Base-by-base conservation (phyloP, 2,888 invertebrate species). In the Conus canariensis region DNA sequence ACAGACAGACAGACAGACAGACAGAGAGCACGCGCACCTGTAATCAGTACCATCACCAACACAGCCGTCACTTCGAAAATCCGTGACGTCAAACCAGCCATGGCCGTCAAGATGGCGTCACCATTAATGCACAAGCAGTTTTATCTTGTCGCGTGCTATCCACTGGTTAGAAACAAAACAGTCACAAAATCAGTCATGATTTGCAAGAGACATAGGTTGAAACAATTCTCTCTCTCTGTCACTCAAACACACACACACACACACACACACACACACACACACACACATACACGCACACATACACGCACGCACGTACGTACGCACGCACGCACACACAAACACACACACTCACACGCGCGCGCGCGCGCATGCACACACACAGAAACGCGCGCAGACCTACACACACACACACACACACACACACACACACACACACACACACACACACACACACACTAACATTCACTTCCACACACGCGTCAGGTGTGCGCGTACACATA, bases 261-360 rank as follows among this genome's bases (percentile, higher is more conserved):
- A 16, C 30, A 30, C 77, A 30, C 77, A 77, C 77, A 77, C 77
- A 77, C 77, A 77, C 77, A 77, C 77, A 77, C 77, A 77, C 77
- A 77, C 77, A 30, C 77, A 77, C 30, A 30, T 1, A 30, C 30
- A 30, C 30, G 30, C 30, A 30, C 30, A 30, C 30, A n/a, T 25
- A 77, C 77, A 77, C 77, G 25, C 77, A 77, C 77, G n/a, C 77
- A 77, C 77, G 6, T 25, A 25, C 77, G 7, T 30, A 30, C 77
- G 6, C 77, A 30, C 77, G 7, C 77, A 77, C 77, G 7, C 77
- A 77, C 77, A 30, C 77, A 77, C 77, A 1, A 25, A 77, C 77
- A 0, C 77, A 30, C 25, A 30, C 77, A 77, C 77, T 25, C 30
- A 77, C 30, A 77, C 77, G 25, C 77, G 25, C 77, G n/a, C 77